Evolutionary conservation across 2,888 invertebrate species (phyloP).

Genomic region (Drosophila neotestacea): DNA sequence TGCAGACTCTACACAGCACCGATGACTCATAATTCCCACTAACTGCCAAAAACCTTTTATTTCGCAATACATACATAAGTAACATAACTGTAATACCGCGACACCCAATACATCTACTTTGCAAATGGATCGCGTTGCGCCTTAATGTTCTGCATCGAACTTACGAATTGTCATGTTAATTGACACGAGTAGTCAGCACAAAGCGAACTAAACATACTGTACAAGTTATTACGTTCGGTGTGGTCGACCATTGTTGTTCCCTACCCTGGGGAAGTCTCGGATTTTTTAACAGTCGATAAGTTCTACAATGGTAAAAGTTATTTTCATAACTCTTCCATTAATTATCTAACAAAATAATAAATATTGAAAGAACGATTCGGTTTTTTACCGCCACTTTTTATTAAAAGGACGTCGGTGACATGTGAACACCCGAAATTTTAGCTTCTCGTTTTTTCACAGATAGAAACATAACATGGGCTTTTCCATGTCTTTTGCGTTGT

Average conservation of each 20-base stretch:
- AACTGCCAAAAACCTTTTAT: conserved; percentile 16
- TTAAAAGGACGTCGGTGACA: no score
- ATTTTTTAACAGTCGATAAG: neutral
- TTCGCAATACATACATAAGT: neutral
- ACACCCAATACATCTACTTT: conserved; percentile 46
- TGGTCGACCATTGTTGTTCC: neutral
- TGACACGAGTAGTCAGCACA: conserved; percentile 39
- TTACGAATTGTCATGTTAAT: conserved; percentile 62
- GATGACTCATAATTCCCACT: conserved; percentile 57
- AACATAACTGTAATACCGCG: conserved; percentile 38
- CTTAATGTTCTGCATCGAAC: conserved; percentile 58
- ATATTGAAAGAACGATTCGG: no score
- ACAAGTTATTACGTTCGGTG: neutral
- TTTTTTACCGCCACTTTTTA: no score
- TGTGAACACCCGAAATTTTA: no score
- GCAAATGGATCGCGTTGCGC: conserved; percentile 33
- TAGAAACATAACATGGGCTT: no score
- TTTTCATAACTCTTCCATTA: no score
- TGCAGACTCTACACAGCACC: conserved; percentile 12
- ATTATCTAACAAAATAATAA: no score
- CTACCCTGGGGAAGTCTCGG: neutral
- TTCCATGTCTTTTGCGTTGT: no score
- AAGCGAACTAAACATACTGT: conserved; percentile 1
- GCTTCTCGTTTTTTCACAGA: no score
- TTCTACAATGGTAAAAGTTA: no score